phyloP scores from a whole-genome alignment of 2,888 invertebrate species.

The Pristionchus japonicus region DNA sequence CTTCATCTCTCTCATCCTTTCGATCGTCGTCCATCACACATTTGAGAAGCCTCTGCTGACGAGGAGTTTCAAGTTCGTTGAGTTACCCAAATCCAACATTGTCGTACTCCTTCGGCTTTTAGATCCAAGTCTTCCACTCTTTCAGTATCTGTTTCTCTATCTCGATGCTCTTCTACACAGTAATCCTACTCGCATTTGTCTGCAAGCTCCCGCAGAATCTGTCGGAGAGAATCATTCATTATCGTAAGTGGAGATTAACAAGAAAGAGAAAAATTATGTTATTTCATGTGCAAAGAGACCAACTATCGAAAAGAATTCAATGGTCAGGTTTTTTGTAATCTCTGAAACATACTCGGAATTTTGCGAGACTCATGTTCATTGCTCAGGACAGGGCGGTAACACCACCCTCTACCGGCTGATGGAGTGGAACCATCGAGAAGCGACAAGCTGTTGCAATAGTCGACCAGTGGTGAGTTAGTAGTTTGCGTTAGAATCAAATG shows the following conservation, averaged over 20 bases:
- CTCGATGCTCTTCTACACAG: not conserved
- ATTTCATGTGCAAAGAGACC: too few species aligned
- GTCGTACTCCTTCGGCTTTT: too few species aligned
- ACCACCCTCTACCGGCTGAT: not conserved
- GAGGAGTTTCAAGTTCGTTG: not conserved
- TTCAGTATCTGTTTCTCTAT: not conserved
- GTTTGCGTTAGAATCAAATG: not conserved
- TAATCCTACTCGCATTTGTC: not conserved
- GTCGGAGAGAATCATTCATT: not conserved
- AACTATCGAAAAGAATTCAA: too few species aligned
- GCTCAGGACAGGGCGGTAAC: not conserved
- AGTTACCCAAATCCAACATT: not conserved
- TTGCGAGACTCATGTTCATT: too few species aligned
- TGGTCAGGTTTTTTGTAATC: too few species aligned
- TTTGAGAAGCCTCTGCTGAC: not conserved
- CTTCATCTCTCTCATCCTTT: not conserved
- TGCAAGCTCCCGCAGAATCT: not conserved
- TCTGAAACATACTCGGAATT: too few species aligned
- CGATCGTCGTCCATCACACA: not conserved
- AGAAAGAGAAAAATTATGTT: too few species aligned
- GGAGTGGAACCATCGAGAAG: not conserved
- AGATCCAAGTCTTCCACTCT: not conserved
- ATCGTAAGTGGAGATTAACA: too few species aligned
- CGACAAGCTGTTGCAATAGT: not conserved
- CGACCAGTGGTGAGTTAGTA: not conserved